These are phyloP conservation scores for Panzeria rudis DNA, from an alignment of 2,888 invertebrate genomes.

Conservation along the genomic window DNA sequence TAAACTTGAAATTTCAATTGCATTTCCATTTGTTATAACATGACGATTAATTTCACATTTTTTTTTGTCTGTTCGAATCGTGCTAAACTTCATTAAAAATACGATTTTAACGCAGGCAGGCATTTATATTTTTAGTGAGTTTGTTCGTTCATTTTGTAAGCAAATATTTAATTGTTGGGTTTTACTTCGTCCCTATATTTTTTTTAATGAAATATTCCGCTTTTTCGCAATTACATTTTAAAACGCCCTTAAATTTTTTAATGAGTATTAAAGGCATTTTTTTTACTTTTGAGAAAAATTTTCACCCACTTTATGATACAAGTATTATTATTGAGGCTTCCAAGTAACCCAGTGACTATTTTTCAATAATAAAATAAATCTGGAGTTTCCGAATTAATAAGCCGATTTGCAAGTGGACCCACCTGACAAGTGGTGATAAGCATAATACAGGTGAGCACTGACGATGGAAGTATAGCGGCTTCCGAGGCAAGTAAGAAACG, in stretches of 20 bases:
- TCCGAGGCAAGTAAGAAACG: no score
- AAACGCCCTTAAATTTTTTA: constrained; percentile 57
- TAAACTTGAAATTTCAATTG: constrained; percentile 55
- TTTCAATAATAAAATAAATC: no score
- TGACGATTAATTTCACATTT: constrained; percentile 30
- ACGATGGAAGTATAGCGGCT: no score
- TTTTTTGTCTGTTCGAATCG: constrained; percentile 41
- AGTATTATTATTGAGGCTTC: constrained; percentile 1
- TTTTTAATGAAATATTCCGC: no score
- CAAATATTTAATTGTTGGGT: constrained; percentile 43
- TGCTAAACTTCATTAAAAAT: constrained; percentile 68
- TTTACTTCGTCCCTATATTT: neutral
- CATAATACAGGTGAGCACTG: no score
- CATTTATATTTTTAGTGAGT: constrained; percentile 1
- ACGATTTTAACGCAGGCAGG: constrained; percentile 35
- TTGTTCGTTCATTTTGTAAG: constrained; percentile 51
- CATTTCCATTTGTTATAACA: constrained; percentile 36
- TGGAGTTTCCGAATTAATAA: no score
- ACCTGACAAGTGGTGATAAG: no score
- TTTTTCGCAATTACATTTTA: constrained; percentile 64
- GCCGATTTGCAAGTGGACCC: no score
- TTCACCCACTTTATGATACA: constrained; percentile 46
- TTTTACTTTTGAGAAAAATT: neutral
- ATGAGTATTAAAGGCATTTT: constrained; percentile 10
- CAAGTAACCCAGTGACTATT: constrained; percentile 19